Conservation (phyloP, 2,888 invertebrate species). For the Leptopilina drosophilae region DNA sequence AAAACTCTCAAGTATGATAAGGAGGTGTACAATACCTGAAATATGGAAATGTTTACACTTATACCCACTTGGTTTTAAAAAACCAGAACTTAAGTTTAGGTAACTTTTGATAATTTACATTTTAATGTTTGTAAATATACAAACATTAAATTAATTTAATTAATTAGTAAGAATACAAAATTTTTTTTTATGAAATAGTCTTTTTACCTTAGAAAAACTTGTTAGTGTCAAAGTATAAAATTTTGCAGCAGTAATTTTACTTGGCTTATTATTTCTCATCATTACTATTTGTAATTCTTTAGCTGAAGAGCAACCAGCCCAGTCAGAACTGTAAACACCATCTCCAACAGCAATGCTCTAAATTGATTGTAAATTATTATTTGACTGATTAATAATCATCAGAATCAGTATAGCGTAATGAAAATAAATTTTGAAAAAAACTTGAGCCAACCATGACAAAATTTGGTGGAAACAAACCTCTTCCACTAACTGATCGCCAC, state of each 20-base stretch:
- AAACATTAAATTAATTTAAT: too few species aligned
- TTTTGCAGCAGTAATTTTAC: constrained; percentile 69
- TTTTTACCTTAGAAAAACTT: constrained; percentile 66
- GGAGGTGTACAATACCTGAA: constrained; percentile 68
- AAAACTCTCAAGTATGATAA: constrained; percentile 71
- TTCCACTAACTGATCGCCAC: constrained; percentile 66
- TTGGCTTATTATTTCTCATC: constrained; percentile 63
- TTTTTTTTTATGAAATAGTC: neutral
- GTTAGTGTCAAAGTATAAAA: constrained; percentile 69
- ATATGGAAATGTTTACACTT: constrained; percentile 36
- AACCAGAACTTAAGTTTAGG: too few species aligned
- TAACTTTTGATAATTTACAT: neutral
- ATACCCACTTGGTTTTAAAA: too few species aligned
- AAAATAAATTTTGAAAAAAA: neutral
- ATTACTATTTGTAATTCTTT: constrained; percentile 63
- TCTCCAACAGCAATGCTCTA: constrained; percentile 56
- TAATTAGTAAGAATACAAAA: neutral
- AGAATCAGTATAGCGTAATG: too few species aligned
- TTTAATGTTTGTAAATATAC: neutral
- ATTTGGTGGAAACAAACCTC: constrained; percentile 58
- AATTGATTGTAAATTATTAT: constrained; percentile 57
- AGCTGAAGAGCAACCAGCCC: constrained; percentile 59
- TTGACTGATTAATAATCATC: too few species aligned
- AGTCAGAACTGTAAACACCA: constrained; percentile 63
- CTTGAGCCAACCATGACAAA: too few species aligned